phyloP scores from a whole-genome alignment of 2,113 vertebrate species.

The Hoplias malabaricus region DNA sequence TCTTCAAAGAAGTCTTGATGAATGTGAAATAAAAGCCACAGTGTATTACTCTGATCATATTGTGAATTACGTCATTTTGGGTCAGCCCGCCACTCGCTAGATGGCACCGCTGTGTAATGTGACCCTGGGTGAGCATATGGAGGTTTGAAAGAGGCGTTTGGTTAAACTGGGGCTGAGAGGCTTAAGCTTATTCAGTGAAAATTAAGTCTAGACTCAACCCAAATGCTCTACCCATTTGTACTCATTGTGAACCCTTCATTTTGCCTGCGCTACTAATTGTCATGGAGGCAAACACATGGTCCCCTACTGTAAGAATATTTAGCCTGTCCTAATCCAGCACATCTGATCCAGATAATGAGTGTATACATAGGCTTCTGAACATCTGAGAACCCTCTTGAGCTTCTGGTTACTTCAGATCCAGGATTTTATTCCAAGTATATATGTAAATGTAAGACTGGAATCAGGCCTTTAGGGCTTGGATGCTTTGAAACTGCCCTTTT shows the following conservation, averaged over 20 bases:
- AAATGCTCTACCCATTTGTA: background rate
- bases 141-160: background rate
- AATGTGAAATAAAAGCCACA: constrained; percentile 3
- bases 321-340: too few species aligned
- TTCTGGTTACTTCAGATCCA: too few species aligned
- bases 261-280: background rate
- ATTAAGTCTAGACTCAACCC: background rate
- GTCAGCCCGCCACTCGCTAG: constrained; percentile 37
- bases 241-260: background rate
- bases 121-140: constrained; percentile 15
- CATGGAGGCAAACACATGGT: too few species aligned
- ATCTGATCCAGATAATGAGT: too few species aligned
- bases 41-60: constrained; percentile 25
- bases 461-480: too few species aligned
- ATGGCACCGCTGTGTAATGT: constrained; percentile 32
- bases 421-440: too few species aligned
- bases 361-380: too few species aligned
- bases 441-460: too few species aligned
- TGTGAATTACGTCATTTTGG: constrained; percentile 37
- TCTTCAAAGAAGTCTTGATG: background rate
- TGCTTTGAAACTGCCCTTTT: too few species aligned
- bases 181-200: background rate
- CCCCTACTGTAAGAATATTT: too few species aligned
- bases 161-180: constrained; percentile 11
- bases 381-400: too few species aligned